Evolutionary conservation across 2,797 vertebrate species (phyloP).

Genomic region (Cygnus olor): DNA sequence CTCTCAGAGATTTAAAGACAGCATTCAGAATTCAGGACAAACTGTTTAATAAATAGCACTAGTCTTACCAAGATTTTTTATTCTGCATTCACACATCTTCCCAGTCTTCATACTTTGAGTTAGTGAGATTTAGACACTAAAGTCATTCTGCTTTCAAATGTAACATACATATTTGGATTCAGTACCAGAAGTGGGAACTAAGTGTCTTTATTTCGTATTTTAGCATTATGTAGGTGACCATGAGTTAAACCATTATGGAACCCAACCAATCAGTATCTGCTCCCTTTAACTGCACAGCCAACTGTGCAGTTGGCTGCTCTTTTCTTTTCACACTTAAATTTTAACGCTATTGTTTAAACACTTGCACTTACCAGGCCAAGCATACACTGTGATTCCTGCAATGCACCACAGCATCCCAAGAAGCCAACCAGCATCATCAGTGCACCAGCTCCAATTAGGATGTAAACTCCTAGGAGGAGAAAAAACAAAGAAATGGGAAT

Average conservation of each 20-base stretch:
- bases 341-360: not conserved
- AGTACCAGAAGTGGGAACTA: not conserved
- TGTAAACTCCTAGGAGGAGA: conserved; percentile 87
- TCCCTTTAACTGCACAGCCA: not conserved
- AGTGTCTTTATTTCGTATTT: not conserved
- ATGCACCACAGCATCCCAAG: conserved; percentile 95
- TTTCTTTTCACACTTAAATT: not conserved
- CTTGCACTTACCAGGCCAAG: conserved; percentile 89
- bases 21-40: not conserved
- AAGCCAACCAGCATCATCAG: conserved; percentile 99
- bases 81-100: not conserved
- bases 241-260: not conserved
- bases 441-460: conserved; percentile 92
- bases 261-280: not conserved
- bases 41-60: not conserved
- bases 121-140: no score
- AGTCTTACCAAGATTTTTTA: not conserved
- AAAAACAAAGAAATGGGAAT: not conserved
- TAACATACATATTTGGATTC: not conserved
- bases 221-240: not conserved
- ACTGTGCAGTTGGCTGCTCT: no score
- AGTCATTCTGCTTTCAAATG: not conserved
- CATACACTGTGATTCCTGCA: conserved; percentile 97
- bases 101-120: not conserved
- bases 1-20: not conserved